Conservation (phyloP, 2,888 invertebrate genomes). For the Aporophyla nigra region DNA sequence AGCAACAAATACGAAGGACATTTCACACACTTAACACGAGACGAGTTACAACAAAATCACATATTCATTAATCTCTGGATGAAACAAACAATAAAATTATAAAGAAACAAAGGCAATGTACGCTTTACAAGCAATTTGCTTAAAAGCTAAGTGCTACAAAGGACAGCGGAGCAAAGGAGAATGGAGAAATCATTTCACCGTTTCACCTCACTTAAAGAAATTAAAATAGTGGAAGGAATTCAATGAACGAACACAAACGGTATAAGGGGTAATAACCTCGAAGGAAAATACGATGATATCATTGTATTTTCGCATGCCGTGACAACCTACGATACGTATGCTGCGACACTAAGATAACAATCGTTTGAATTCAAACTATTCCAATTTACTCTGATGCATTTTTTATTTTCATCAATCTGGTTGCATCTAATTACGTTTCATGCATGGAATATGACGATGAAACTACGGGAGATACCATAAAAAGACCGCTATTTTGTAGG, state of each 20-base stretch:
- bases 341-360: conserved; percentile 47
- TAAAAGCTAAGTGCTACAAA: conserved; percentile 49
- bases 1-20: conserved; percentile 19
- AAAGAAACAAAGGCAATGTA: conserved; percentile 29
- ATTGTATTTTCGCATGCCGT: conserved; percentile 64
- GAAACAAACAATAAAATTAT: conserved; percentile 19
- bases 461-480: conserved; percentile 7
- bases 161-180: conserved; percentile 18
- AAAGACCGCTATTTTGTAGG: neutral
- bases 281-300: conserved; percentile 49
- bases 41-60: conserved; percentile 11
- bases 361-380: conserved; percentile 31
- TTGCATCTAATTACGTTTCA: conserved; percentile 11
- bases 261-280: conserved; percentile 47
- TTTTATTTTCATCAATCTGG: conserved; percentile 15
- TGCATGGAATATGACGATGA: conserved; percentile 20
- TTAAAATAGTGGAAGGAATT: conserved; percentile 51
- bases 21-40: conserved; percentile 43
- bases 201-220: conserved; percentile 49
- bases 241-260: conserved; percentile 45
- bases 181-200: conserved; percentile 52
- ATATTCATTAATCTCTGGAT: conserved; percentile 30
- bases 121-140: conserved; percentile 43
- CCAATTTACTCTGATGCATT: neutral
- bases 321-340: conserved; percentile 42